These are phyloP conservation scores for Sesia apiformis DNA, from an alignment of 2,888 invertebrate species.

Conservation along the genomic window DNA sequence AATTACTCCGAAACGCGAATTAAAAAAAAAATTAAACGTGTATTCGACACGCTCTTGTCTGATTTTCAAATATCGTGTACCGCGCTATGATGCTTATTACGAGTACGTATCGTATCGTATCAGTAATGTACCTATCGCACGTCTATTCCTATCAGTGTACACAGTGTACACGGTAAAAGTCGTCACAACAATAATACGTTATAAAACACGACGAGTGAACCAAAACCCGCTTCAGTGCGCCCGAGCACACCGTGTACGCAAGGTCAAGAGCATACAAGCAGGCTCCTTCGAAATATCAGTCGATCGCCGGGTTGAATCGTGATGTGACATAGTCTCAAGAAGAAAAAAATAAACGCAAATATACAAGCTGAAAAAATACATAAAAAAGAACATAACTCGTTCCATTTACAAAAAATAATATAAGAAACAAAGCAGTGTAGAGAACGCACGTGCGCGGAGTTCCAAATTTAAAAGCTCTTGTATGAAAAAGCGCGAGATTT, in stretches of 20 bases:
- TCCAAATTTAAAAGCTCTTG: conserved; percentile 35
- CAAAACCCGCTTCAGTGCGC: conserved; percentile 62
- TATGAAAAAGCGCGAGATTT: conserved; percentile 7
- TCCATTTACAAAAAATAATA: not conserved
- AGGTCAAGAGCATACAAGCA: conserved; percentile 60
- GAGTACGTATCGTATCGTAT: not conserved
- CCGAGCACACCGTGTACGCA: conserved; percentile 40
- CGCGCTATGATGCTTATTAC: too few species aligned
- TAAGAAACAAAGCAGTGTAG: not conserved
- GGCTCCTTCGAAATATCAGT: conserved; percentile 54
- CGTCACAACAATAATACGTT: conserved; percentile 65
- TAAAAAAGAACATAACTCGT: conserved; percentile 15
- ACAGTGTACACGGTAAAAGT: conserved; percentile 43
- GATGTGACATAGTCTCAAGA: conserved; percentile 40
- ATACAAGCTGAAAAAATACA: conserved; percentile 2
- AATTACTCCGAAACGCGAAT: too few species aligned
- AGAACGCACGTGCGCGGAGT: conserved; percentile 21
- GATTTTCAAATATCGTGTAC: too few species aligned
- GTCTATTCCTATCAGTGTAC: not conserved
- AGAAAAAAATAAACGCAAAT: conserved; percentile 8
- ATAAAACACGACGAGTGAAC: conserved; percentile 59
- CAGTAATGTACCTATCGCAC: not conserved
- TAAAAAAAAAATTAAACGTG: too few species aligned
- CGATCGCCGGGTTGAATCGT: conserved; percentile 37
- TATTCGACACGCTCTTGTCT: too few species aligned